Base-by-base conservation (phyloP, 2,888 invertebrate genomes). In the Colletes collaris region DNA sequence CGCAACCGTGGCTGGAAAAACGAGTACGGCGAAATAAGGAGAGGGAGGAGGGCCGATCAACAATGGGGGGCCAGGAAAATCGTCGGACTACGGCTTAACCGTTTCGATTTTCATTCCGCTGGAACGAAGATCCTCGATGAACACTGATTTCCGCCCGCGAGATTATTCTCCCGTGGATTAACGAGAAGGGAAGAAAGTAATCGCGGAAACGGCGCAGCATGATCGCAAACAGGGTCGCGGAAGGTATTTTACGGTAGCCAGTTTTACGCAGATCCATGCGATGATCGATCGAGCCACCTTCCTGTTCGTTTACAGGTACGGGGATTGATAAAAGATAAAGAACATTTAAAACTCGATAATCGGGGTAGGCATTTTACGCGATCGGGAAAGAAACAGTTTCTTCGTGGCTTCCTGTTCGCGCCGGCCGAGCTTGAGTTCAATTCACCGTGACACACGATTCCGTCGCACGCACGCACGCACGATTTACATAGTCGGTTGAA, bases 361-460 rank as follows among this genome's bases (percentile, higher is more conserved):
- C 40, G 40, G 2, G 2, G 27, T 27, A 27, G 2, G 27, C 27
- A 27, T 27, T 27, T 27, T 27, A 27, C 40, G 0, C 40, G 6
- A 1, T 6, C 4, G 40, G 16, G 10, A 44, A 60, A 44, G 46
- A 44, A 19, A 19, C 19, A 55, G 10, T 10, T 10, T 3, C 11
- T n/a, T 46, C 13, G 46, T 35, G 27, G 58, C 55, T 76, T 27
- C n/a, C 37, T 60, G 58, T 77, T 77, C 76, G 58, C 55, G 56
- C 67, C 46, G 53, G 27, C 40, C 63, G 52, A 52, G 68, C 76
- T 59, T 19, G 13, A 53, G 76, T 68, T 76, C 67, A 77, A 77
- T 77, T 76, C 76, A 76, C 76, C 76, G 76, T 77, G 77, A 68
- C 76, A 76, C 58, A 64, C 77, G 76, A 77, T 77, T 68, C 77